Evolutionary conservation across 2,888 invertebrate genomes (phyloP), one percentile per base, ranked within the genome.

Genomic region (Ectemnius lituratus): DNA sequence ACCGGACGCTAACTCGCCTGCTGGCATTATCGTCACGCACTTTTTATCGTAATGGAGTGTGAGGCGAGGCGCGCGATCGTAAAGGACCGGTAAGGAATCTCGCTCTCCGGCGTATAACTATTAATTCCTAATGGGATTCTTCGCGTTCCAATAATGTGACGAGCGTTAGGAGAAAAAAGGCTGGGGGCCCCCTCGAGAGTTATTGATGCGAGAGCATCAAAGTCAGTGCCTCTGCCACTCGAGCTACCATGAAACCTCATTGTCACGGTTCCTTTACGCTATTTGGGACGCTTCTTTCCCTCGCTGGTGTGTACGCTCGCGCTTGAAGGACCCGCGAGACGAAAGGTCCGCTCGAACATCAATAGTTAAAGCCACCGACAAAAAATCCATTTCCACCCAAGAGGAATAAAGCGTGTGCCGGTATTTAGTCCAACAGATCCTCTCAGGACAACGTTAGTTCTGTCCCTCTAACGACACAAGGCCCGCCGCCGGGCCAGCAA

Each of bases 211-310:
- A 20, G 56, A 23, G 28, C 13, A 28, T 27, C 16, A 13, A 13
- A 62, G 37, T 37, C 59, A 16, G 20, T 49, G 58, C 46, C 62
- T 69, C 67, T 70, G 70, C 68, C 69, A 71, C 75, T 66, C 79
- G 79, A 80, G 82, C 76, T 79, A 80, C 79, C 85, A 83, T 85
- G 83, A 87, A 88, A 86, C 84, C 65, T 69, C 79, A 78, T 85
- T 85, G 85, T 86, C 84, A 84, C 86, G 86, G 83, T 84, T 81
- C 79, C 81, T 87, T 85, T 82, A 82, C 83, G 74, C 77, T 67
- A 73, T 72, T 75, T 61, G 60, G 37, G 23, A 62, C 18, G 67
- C 63, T 37, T 23, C 57, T 62, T 61, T 62, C 47, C 23, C 14
- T 27, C 62, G 0, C 11, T 13, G 16, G n/a, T n/a, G 52, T 52